phyloP scores from a whole-genome alignment of 1,140 invertebrate genomes.

The Hycleus phaleratus region DNA sequence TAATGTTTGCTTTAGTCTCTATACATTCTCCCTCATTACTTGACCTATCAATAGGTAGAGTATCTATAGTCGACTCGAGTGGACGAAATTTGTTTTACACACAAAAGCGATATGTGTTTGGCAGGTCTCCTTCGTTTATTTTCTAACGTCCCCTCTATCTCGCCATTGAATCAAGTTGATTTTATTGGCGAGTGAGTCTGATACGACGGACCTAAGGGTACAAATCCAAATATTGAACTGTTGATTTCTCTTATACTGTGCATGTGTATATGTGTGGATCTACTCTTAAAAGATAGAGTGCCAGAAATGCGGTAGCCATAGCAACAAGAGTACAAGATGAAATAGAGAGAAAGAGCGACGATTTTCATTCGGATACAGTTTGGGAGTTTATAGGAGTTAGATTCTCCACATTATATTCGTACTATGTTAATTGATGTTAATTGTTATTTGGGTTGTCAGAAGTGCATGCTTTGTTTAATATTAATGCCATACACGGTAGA shows the following conservation, averaged over 20 bases:
- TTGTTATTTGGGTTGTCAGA: constrained; percentile 4
- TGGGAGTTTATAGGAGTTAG: neutral
- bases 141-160: no score
- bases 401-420: constrained; percentile 3
- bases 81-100: no score
- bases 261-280: neutral
- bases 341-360: constrained; percentile 1
- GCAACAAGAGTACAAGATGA: neutral
- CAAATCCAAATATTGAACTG: constrained; percentile 16
- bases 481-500: no score
- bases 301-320: constrained; percentile 5
- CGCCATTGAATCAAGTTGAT: neutral
- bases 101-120: no score
- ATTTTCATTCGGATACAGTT: neutral
- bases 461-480: neutral
- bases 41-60: no score
- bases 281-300: constrained; percentile 3
- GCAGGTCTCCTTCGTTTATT: no score
- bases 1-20: no score
- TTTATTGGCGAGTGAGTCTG: constrained; percentile 7
- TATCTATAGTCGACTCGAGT: no score
- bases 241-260: constrained; percentile 7
- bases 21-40: no score
- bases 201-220: constrained; percentile 8
- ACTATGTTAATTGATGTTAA: constrained; percentile 9